Evolutionary conservation across 2,113 vertebrate genomes (phyloP).

Genomic region (Scomber japonicus): DNA sequence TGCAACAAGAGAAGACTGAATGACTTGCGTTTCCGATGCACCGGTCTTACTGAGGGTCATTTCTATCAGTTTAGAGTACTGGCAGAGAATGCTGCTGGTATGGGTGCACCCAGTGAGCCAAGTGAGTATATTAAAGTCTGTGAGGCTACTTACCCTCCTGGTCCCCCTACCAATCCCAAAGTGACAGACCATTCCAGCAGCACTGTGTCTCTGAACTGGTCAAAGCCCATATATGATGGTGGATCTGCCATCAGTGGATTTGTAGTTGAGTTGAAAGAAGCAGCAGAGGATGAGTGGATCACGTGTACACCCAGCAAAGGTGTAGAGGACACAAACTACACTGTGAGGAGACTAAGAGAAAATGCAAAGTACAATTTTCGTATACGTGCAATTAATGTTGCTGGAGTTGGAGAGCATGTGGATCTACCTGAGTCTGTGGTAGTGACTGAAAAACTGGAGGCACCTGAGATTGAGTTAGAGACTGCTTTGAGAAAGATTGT

Average conservation of each 20-base stretch:
- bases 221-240: slow-evolving; percentile 96
- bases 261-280: slow-evolving; percentile 93
- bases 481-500: slow-evolving; percentile 94
- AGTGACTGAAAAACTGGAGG: slow-evolving; percentile 91
- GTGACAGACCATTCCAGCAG: slow-evolving; percentile 92
- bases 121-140: slow-evolving; percentile 94
- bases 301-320: slow-evolving; percentile 90
- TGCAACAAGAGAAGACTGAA: slow-evolving; percentile 96
- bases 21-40: slow-evolving; percentile 92
- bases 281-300: slow-evolving; percentile 91
- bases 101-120: slow-evolving; percentile 91
- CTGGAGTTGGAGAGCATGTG: slow-evolving; percentile 92
- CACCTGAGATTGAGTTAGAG: slow-evolving; percentile 96
- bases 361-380: slow-evolving; percentile 95
- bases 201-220: slow-evolving; percentile 93
- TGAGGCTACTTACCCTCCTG: slow-evolving; percentile 94
- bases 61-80: slow-evolving; percentile 96
- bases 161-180: slow-evolving; percentile 95
- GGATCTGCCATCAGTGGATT: slow-evolving; percentile 92
- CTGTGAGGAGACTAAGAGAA: slow-evolving; percentile 92
- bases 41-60: slow-evolving; percentile 93
- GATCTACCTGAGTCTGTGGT: slow-evolving; percentile 88
- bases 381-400: slow-evolving; percentile 91
- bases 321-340: slow-evolving; percentile 90
- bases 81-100: slow-evolving; percentile 96